A percentile compares a stretch with the other conserved stretches of the same genome.
These are phyloP conservation scores for fruit fly (Drosophila melanogaster) DNA, from an alignment of 1,140 invertebrate genomes.

Conservation along the genomic window Release_6_plus_ISO1_MT NT_033779.5:18157001-18157500, in stretches of 20 bases:
- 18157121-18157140: conserved; percentile 58
- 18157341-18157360: conserved; percentile 63
- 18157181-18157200: conserved; percentile 31
- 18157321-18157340: conserved; percentile 69
- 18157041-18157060: conserved; percentile 68
- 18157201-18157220: conserved; percentile 19
- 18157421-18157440: conserved; percentile 89
- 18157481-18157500: conserved; percentile 90
- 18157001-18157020: conserved; percentile 73
- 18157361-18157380: conserved; percentile 63
- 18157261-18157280: conserved; percentile 50
- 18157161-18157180: conserved; percentile 78
- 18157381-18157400: conserved; percentile 62
- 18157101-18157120: conserved; percentile 49
- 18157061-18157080: conserved; percentile 34
- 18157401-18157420: conserved; percentile 87
- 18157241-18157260: conserved; percentile 32
- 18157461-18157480: conserved; percentile 92
- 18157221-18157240: conserved; percentile 30
- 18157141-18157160: conserved; percentile 67
- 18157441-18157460: conserved; percentile 93
- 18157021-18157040: conserved; percentile 77
- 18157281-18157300: conserved; percentile 54
- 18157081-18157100: conserved; percentile 54
- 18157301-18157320: conserved; percentile 43